phyloP scores from a whole-genome alignment of 2,888 invertebrate genomes.

The Microchrysa polita region DNA sequence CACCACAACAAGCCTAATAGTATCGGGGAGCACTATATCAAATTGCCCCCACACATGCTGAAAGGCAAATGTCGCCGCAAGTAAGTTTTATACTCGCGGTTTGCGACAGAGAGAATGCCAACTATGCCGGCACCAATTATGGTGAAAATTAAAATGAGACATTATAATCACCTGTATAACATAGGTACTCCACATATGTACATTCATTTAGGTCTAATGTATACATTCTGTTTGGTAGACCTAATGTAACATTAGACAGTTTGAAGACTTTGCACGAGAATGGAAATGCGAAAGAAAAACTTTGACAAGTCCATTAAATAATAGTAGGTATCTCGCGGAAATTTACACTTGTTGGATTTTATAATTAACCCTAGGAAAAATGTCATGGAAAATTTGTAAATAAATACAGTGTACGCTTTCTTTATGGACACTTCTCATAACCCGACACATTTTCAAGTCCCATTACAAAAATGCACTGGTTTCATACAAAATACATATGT shows the following conservation, averaged over 20 bases:
- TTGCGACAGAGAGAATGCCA: not conserved
- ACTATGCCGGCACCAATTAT: slow-evolving; percentile 8
- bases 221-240: no score
- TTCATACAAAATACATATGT: no score
- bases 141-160: not conserved
- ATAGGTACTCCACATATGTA: not conserved
- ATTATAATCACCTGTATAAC: slow-evolving; percentile 7
- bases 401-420: no score
- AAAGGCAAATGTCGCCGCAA: not conserved
- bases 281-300: not conserved
- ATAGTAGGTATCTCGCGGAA: not conserved
- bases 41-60: slow-evolving; percentile 1
- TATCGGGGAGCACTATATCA: not conserved
- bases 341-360: not conserved
- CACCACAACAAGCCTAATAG: not conserved
- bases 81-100: not conserved
- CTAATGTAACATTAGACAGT: not conserved
- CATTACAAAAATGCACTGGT: no score
- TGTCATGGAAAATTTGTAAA: not conserved
- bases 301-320: slow-evolving; percentile 2
- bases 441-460: no score
- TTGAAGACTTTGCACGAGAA: not conserved
- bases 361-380: not conserved
- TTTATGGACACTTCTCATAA: no score
- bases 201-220: no score